Base-by-base conservation (phyloP, 2,888 invertebrate genomes). In the Zaprionus obscuricornis region DNA sequence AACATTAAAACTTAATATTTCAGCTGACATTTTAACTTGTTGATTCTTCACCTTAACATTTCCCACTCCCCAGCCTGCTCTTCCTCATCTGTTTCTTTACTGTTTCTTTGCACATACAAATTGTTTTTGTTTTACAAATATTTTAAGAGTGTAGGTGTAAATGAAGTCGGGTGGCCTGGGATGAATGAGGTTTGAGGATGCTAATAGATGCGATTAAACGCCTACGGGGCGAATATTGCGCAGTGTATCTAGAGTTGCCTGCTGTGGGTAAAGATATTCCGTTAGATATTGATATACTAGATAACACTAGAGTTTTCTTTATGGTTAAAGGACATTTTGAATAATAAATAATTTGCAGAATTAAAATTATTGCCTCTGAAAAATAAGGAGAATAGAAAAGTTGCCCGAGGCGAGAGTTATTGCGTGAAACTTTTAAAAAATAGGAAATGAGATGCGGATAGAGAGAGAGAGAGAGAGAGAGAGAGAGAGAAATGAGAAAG, bases 191-290 rank as follows among this genome's bases (percentile, higher is more conserved):
- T 57, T 50, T 47, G 40, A 33, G 47, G 63, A 63, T 74, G 68
- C 76, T 79, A 83, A 79, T 85, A 81, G 86, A 76, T 85, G 81
- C 84, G 79, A 85, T 85, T 85, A 85, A 67, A 56, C 85, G 81
- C 79, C 79, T 63, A 85, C 85, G 57, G 27, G 20, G 46, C 5
- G 31, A 52, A 42, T 36, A 31, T 39, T 22, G 36, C 33, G 64
- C 70, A 64, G 40, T 29, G 55, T 55, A 33, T 14, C 17, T 11
- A 5, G n/a, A 13, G 13, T 13, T 11, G 13, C 4, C 11, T 6
- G 8, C 6, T n/a, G n/a, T n/a, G n/a, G n/a, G n/a, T n/a, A n/a
- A n/a, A n/a, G n/a, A n/a, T n/a, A n/a, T n/a, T n/a, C n/a, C n/a
- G n/a, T n/a, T n/a, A n/a, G n/a, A n/a, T n/a, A n/a, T n/a, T n/a